phyloP scores from a whole-genome alignment of 2,797 vertebrate species.

The Adelosebastes latens region DNA sequence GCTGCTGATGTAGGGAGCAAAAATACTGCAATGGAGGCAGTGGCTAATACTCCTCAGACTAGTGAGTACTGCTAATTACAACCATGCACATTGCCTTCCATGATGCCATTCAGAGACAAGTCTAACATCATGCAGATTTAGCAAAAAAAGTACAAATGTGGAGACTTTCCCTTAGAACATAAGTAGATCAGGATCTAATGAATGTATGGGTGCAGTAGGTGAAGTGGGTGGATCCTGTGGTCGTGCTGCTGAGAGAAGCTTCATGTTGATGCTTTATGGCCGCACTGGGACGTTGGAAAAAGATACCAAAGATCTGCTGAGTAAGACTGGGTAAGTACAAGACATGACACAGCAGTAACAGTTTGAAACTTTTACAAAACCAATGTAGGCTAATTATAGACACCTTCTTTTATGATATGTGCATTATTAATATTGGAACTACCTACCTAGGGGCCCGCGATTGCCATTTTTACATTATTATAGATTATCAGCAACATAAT shows the following conservation, averaged over 20 bases:
- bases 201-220: background rate
- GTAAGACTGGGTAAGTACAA: background rate
- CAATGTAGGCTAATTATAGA: background rate
- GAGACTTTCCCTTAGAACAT: background rate
- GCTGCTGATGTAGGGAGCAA: background rate
- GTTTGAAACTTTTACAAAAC: background rate
- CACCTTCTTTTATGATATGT: background rate
- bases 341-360: background rate
- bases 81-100: background rate
- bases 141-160: background rate
- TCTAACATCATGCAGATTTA: constrained; percentile 10
- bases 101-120: background rate
- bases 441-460: no score
- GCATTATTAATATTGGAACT: background rate
- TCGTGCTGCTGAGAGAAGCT: background rate
- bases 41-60: background rate
- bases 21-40: background rate
- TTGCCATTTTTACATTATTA: no score
- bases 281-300: background rate
- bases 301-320: background rate
- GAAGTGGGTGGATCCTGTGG: background rate
- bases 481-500: no score
- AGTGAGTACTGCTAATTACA: constrained; percentile 7
- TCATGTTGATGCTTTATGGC: background rate
- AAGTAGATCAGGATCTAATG: background rate